A percentile compares a stretch with the other conserved stretches of the same genome.
These are phyloP conservation scores for Carposina sasakii DNA, from an alignment of 1,140 invertebrate species.

Conservation along the genomic window DNA sequence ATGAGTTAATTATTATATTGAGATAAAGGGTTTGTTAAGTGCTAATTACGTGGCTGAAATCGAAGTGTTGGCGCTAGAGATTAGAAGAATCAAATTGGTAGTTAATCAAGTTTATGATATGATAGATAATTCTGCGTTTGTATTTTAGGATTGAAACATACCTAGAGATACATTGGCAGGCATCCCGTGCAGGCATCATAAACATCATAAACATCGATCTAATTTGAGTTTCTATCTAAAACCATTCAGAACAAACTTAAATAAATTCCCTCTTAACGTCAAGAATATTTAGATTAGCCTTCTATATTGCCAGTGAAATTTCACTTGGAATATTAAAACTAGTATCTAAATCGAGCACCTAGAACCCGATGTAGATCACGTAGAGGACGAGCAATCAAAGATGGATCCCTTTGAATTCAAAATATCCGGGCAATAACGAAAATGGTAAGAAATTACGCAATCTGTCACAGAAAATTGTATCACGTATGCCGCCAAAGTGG, in stretches of 20 bases:
- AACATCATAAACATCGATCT: background rate
- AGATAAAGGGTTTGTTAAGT: no score
- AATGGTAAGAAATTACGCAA: background rate
- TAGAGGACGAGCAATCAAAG: no score
- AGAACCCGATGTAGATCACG: no score
- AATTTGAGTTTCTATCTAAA: background rate
- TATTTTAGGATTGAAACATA: no score
- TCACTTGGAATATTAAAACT: background rate
- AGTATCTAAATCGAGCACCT: conserved; percentile 3
- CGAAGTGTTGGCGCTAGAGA: no score
- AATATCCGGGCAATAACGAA: background rate
- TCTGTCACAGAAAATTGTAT: conserved; percentile 4
- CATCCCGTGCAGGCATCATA: background rate
- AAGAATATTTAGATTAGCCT: background rate
- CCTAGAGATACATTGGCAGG: no score
- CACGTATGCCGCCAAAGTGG: background rate
- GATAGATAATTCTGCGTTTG: no score
- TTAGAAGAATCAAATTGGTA: no score
- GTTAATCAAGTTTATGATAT: no score
- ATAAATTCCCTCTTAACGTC: background rate
- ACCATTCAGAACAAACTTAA: background rate
- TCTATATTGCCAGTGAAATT: background rate
- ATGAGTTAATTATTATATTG: no score
- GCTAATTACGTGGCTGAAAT: no score
- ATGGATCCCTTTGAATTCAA: background rate